phyloP scores from a whole-genome alignment of 1,140 invertebrate species.

The Lasaia peninsularis region DNA sequence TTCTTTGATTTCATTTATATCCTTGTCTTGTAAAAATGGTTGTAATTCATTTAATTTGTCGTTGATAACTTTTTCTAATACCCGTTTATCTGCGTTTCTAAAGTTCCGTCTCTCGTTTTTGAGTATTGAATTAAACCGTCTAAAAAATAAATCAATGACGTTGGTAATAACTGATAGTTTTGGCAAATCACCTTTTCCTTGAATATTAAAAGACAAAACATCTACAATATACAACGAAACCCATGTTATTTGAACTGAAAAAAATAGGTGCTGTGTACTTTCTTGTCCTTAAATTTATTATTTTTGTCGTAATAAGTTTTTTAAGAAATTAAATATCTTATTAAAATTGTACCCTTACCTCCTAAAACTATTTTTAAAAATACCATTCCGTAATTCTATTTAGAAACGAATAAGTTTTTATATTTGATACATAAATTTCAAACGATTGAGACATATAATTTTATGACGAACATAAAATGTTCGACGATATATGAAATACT shows the following conservation, averaged over 20 bases:
- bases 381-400: conserved; percentile 11
- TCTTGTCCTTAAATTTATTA: no score
- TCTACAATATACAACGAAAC: not conserved
- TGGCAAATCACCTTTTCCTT: conserved; percentile 21
- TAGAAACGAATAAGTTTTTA: conserved; percentile 14
- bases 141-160: conserved; percentile 28
- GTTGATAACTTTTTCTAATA: conserved; percentile 34
- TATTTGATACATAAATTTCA: not conserved
- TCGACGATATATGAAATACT: not conserved
- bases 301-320: no score
- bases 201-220: not conserved
- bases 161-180: conserved; percentile 20
- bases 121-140: conserved; percentile 7
- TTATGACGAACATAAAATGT: not conserved
- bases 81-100: conserved; percentile 17
- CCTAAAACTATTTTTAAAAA: not conserved
- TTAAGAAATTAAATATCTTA: no score
- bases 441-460: not conserved
- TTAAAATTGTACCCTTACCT: not conserved
- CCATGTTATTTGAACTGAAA: not conserved
- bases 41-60: conserved; percentile 39
- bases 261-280: not conserved
- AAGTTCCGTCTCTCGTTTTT: conserved; percentile 2
- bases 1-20: conserved; percentile 20
- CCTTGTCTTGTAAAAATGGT: conserved; percentile 41